These are phyloP conservation scores for Perognathus longimembris DNA, from an alignment of 2,113 vertebrate genomes.

Conservation along the genomic window DNA sequence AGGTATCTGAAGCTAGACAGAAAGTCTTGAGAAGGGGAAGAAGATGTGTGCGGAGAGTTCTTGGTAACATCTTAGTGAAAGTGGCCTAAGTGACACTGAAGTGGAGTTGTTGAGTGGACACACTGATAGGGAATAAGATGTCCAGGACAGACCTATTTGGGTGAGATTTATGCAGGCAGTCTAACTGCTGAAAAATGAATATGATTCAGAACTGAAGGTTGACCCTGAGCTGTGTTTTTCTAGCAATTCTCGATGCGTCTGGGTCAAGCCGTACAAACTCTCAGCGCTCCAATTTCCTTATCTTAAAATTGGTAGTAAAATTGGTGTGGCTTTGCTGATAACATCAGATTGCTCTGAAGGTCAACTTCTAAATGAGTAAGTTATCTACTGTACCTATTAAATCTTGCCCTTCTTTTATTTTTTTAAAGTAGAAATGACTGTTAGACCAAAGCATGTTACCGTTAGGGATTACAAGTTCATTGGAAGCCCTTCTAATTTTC, in stretches of 20 bases:
- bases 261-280: neutral
- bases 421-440: neutral
- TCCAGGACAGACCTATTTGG: neutral
- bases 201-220: neutral
- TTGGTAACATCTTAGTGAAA: neutral
- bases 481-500: neutral
- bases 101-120: neutral
- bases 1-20: neutral
- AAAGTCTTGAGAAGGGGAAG: neutral
- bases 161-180: neutral
- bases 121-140: neutral
- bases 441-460: neutral
- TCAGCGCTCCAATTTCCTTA: neutral
- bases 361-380: neutral
- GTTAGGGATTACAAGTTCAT: conserved; percentile 15
- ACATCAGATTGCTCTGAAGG: neutral
- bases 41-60: neutral
- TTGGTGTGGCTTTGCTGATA: neutral
- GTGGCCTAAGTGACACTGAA: neutral
- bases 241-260: neutral
- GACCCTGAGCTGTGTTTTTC: neutral
- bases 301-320: conserved; percentile 1
- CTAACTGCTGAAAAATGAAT: neutral
- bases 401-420: neutral
- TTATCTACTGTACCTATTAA: neutral